Evolutionary conservation across 2,888 invertebrate genomes (phyloP).

Genomic region (Brenthis ino): DNA sequence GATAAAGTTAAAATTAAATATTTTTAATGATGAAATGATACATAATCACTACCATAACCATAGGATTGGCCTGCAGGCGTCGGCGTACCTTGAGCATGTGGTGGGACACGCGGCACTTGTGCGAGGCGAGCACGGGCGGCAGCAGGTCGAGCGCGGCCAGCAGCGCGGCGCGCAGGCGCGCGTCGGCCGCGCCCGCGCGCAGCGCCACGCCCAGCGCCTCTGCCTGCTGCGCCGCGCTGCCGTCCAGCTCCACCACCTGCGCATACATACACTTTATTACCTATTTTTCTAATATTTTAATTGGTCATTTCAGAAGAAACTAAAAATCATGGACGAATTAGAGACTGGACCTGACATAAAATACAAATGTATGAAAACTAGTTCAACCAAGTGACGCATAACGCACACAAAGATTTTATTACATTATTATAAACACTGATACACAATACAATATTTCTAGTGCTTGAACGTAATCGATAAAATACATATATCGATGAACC

Average conservation of each 20-base stretch:
- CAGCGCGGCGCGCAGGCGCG: slow-evolving; percentile 83
- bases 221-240: slow-evolving; percentile 83
- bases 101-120: slow-evolving; percentile 80
- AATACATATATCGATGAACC: too few relatives aligned
- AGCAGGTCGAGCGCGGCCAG: slow-evolving; percentile 81
- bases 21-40: too few relatives aligned
- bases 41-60: too few relatives aligned
- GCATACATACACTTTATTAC: slow-evolving; percentile 44
- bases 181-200: slow-evolving; percentile 82
- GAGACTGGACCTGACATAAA: too few relatives aligned
- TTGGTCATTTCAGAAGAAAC: background rate
- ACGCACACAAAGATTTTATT: too few relatives aligned
- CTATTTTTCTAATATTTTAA: background rate
- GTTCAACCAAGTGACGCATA: too few relatives aligned
- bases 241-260: slow-evolving; percentile 85
- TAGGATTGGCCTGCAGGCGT: background rate
- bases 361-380: too few relatives aligned
- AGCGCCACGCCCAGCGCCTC: slow-evolving; percentile 83
- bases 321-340: too few relatives aligned
- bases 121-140: slow-evolving; percentile 84
- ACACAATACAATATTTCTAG: too few relatives aligned
- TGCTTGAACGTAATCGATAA: too few relatives aligned
- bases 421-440: too few relatives aligned
- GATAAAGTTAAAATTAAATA: too few relatives aligned
- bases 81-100: slow-evolving; percentile 78